Evolutionary conservation across 2,888 invertebrate species (phyloP).

Genomic region (Drosophila testacea): DNA sequence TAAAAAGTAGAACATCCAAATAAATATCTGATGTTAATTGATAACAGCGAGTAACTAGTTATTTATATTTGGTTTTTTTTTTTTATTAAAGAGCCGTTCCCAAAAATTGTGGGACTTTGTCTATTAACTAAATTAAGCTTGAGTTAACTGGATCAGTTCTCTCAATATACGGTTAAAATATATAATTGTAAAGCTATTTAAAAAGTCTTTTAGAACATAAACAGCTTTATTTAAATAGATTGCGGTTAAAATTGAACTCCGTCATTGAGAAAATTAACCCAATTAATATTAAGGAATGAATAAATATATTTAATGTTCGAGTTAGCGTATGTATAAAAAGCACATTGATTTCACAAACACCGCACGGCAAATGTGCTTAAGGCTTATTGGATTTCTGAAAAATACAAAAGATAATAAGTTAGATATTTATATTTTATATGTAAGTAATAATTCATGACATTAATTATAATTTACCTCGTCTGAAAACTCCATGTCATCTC

Average conservation of each 20-base stretch:
- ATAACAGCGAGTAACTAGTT: slow-evolving; percentile 28
- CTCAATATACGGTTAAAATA: slow-evolving; percentile 47
- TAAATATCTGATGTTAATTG: neutral
- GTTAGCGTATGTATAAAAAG: slow-evolving; percentile 66
- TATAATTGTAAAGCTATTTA: slow-evolving; percentile 31
- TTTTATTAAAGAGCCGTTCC: slow-evolving; percentile 75
- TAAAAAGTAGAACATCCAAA: neutral
- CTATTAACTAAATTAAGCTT: slow-evolving; percentile 67
- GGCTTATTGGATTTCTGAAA: slow-evolving; percentile 77
- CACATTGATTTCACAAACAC: slow-evolving; percentile 65
- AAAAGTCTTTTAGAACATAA: slow-evolving; percentile 23
- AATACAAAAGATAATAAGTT: slow-evolving; percentile 7
- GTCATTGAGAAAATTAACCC: slow-evolving; percentile 59
- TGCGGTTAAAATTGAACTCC: slow-evolving; percentile 39
- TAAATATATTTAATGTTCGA: slow-evolving; percentile 76
- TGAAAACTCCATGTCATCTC: slow-evolving; percentile 82
- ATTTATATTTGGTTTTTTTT: slow-evolving; percentile 73
- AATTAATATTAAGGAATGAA: slow-evolving; percentile 81
- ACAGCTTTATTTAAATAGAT: slow-evolving; percentile 25
- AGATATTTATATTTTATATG: neutral
- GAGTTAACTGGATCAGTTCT: slow-evolving; percentile 63
- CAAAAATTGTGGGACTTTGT: slow-evolving; percentile 69
- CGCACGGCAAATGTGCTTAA: slow-evolving; percentile 47
- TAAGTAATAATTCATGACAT: neutral
- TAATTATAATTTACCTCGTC: slow-evolving; percentile 79